phyloP scores from a whole-genome alignment of 2,113 vertebrate species.

The Tachycineta bicolor region DNA sequence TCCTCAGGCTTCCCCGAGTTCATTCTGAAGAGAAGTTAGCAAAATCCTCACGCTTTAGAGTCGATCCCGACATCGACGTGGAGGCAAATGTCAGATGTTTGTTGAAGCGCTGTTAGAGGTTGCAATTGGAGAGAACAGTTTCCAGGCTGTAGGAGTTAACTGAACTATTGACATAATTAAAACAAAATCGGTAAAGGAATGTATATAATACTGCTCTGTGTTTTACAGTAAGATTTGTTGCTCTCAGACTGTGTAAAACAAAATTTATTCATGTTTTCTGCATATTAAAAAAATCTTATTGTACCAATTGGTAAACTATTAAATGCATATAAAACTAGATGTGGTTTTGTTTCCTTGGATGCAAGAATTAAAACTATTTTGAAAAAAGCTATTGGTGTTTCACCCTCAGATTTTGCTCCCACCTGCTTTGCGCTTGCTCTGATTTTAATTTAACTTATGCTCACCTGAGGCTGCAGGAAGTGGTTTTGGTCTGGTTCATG shows the following conservation, averaged over 20 bases:
- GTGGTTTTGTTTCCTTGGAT: conserved; percentile 60
- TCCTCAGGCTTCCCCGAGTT: conserved; percentile 65
- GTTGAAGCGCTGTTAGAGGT: conserved; percentile 60
- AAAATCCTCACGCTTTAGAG: conserved; percentile 57
- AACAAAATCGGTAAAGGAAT: conserved; percentile 79
- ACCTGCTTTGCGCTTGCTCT: neutral
- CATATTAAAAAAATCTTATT: conserved; percentile 90
- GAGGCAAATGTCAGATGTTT: conserved; percentile 64
- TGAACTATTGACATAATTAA: conserved; percentile 78
- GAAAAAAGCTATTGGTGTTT: neutral
- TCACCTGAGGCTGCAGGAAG: neutral
- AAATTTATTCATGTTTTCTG: conserved; percentile 91
- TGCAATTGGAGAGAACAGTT: conserved; percentile 73
- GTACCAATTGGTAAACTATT: conserved; percentile 91
- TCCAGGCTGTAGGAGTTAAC: conserved; percentile 79
- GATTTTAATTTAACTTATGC: neutral
- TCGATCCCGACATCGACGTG: conserved; percentile 69
- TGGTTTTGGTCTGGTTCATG: neutral
- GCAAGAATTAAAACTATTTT: conserved; percentile 45
- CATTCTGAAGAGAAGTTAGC: conserved; percentile 72
- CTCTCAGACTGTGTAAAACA: conserved; percentile 90
- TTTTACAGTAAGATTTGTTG: conserved; percentile 90
- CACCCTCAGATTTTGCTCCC: neutral
- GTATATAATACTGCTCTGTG: conserved; percentile 89
- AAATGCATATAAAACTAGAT: conserved; percentile 87